A percentile compares a stretch with the other conserved stretches of the same genome.
Evolutionary conservation across 1,140 invertebrate species (phyloP).

Genomic region (Drosophila truncata): DNA sequence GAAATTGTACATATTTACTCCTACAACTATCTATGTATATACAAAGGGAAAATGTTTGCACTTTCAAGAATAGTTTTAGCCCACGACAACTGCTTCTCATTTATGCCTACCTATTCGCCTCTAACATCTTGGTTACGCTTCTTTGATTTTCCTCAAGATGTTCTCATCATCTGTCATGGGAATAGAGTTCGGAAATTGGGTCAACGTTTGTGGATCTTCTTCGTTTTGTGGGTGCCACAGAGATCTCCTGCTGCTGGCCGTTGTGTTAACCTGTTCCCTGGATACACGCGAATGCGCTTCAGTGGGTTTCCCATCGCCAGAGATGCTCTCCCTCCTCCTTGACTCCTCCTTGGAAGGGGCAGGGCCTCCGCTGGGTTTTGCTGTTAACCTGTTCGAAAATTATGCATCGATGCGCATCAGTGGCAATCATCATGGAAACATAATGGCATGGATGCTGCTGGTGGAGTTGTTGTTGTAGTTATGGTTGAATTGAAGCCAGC

Average conservation of each 20-base stretch:
- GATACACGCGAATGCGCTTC: constrained; percentile 45
- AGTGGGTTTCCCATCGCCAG: constrained; percentile 39
- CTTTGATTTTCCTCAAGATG: constrained; percentile 39
- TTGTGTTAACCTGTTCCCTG: constrained; percentile 40
- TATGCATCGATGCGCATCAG: constrained; percentile 64
- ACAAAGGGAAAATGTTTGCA: neutral
- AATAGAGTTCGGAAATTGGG: neutral
- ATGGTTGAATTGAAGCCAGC: neutral
- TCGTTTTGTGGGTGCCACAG: constrained; percentile 2
- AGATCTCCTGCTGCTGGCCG: constrained; percentile 7
- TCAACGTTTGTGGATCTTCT: neutral
- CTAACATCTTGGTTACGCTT: constrained; percentile 45
- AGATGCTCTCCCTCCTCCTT: constrained; percentile 13
- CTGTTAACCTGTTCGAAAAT: constrained; percentile 65
- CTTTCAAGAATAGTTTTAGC: neutral
- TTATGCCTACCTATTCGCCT: constrained; percentile 36
- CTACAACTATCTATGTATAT: neutral
- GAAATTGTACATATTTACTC: neutral
- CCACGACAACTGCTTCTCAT: neutral
- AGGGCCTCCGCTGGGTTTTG: neutral
- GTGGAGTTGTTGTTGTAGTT: constrained; percentile 20
- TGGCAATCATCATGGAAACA: constrained; percentile 34
- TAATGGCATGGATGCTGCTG: constrained; percentile 25
- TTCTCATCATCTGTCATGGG: constrained; percentile 8
- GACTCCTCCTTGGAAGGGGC: constrained; percentile 10